These are phyloP conservation scores for Pedetes capensis DNA, from an alignment of 2,113 vertebrate genomes.

Conservation along the genomic window DNA sequence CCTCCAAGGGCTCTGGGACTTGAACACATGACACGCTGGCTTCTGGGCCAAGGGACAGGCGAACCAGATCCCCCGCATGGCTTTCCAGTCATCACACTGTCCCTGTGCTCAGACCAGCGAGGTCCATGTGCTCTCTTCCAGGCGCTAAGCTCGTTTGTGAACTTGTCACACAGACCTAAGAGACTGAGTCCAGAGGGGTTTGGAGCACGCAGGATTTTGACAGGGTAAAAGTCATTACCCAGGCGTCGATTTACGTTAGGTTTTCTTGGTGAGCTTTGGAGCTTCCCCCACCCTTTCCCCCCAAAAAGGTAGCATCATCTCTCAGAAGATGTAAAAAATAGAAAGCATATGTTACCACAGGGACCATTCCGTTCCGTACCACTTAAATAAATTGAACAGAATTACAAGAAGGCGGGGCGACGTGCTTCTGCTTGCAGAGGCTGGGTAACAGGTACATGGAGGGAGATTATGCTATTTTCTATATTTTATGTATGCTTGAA, in stretches of 20 bases:
- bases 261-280: neutral
- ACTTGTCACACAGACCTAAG: too few relatives aligned
- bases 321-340: constrained; percentile 12
- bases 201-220: too few relatives aligned
- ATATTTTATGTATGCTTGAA: constrained; percentile 12
- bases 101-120: neutral
- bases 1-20: neutral
- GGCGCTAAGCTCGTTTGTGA: neutral
- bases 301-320: neutral
- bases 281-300: neutral
- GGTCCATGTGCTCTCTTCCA: neutral
- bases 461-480: neutral
- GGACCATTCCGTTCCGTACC: neutral
- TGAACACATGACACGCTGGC: too few relatives aligned
- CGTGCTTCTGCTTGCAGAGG: neutral
- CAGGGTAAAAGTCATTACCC: neutral
- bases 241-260: neutral
- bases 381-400: constrained; percentile 25
- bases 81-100: neutral
- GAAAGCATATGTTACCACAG: neutral
- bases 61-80: neutral
- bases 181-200: neutral
- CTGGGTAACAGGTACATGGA: neutral
- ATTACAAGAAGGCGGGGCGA: neutral
- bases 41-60: neutral